A percentile compares a stretch with the other conserved stretches of the same genome.
Evolutionary conservation across 2,888 invertebrate genomes (phyloP).

Genomic region (Ophion obscuratus): DNA sequence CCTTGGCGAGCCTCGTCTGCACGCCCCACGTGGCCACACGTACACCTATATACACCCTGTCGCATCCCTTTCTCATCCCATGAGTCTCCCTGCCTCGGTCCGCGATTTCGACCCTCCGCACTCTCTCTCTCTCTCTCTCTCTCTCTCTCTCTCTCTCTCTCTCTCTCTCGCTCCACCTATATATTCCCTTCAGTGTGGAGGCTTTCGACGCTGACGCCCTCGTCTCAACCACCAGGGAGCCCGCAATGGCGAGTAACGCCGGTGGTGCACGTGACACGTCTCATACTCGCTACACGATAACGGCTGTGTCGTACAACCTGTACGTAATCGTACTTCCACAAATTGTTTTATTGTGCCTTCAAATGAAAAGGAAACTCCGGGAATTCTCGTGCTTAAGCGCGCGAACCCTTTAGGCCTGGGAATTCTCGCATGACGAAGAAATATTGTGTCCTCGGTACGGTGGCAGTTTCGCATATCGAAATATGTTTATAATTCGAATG

Average conservation of each 20-base stretch:
- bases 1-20: slow-evolving; percentile 63
- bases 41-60: slow-evolving; percentile 60
- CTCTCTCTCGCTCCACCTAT: too few relatives aligned
- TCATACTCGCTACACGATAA: slow-evolving; percentile 50
- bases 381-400: neutral
- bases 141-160: slow-evolving; percentile 24
- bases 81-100: neutral
- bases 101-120: slow-evolving; percentile 35
- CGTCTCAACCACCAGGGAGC: slow-evolving; percentile 37
- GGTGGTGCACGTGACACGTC: slow-evolving; percentile 60
- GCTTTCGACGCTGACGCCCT: slow-evolving; percentile 52
- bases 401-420: neutral
- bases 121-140: slow-evolving; percentile 20
- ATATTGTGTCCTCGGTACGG: neutral
- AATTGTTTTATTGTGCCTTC: slow-evolving; percentile 1
- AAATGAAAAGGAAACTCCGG: neutral
- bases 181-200: slow-evolving; percentile 50
- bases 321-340: neutral
- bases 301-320: slow-evolving; percentile 17
- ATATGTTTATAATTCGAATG: neutral
- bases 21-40: slow-evolving; percentile 61
- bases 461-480: neutral
- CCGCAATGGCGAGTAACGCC: slow-evolving; percentile 43
- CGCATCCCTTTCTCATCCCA: slow-evolving; percentile 55
- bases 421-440: neutral